These are phyloP conservation scores for Pseudopipra pipra DNA, from an alignment of 2,113 vertebrate genomes.

Conservation along the genomic window DNA sequence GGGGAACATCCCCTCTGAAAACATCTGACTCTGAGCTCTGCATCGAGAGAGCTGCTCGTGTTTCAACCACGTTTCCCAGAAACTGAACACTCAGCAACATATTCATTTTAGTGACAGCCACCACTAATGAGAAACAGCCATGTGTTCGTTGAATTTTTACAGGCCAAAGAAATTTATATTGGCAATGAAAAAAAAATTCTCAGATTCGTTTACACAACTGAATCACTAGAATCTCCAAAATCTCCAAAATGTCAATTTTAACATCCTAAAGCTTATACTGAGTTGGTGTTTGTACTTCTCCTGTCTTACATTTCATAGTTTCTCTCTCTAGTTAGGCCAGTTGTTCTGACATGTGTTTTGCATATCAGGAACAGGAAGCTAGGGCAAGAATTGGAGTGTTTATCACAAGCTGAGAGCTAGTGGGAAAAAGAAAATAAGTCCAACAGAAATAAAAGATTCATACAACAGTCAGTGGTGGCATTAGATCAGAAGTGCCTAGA, in stretches of 20 bases:
- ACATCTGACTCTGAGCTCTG: constrained; percentile 60
- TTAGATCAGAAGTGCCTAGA: background rate
- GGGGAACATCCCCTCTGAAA: constrained; percentile 70
- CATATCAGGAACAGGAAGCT: constrained; percentile 14
- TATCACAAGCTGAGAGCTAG: background rate
- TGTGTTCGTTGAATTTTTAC: constrained; percentile 19
- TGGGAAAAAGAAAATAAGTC: background rate
- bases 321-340: background rate
- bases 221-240: background rate
- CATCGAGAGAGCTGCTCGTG: constrained; percentile 48
- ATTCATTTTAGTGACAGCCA: constrained; percentile 72
- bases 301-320: background rate
- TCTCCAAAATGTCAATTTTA: background rate
- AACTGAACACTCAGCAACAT: constrained; percentile 74
- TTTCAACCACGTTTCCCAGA: constrained; percentile 74
- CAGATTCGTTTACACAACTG: constrained; percentile 7
- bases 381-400: background rate
- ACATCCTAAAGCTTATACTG: background rate
- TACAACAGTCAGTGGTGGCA: background rate
- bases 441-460: background rate
- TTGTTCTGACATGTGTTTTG: constrained; percentile 11
- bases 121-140: constrained; percentile 72
- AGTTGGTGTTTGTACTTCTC: background rate
- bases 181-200: background rate
- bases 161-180: constrained; percentile 35